Evolutionary conservation across 2,797 vertebrate species (phyloP).

Genomic region (Chloroceryle amazona): DNA sequence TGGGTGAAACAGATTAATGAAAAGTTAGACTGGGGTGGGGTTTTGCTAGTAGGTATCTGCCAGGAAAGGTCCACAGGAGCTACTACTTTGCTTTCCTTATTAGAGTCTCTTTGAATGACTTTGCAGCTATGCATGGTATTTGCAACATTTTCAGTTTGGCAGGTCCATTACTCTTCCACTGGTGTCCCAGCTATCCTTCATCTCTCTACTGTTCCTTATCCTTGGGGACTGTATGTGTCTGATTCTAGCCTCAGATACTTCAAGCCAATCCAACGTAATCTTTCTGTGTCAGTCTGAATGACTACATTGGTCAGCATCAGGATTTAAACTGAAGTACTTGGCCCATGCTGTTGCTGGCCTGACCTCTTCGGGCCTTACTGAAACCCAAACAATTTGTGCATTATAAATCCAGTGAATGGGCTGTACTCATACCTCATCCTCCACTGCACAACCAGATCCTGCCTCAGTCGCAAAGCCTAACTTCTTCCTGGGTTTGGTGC

Average conservation of each 20-base stretch:
- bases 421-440: constrained; percentile 25
- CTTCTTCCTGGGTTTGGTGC: not conserved
- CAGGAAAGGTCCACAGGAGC: not conserved
- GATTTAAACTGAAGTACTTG: constrained; percentile 54
- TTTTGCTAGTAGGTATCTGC: not conserved
- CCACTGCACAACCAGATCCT: not conserved
- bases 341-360: not conserved
- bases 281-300: constrained; percentile 27
- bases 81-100: not conserved
- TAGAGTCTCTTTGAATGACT: not conserved
- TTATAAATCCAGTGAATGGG: constrained; percentile 40
- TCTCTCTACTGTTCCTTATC: not conserved
- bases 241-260: constrained; percentile 26
- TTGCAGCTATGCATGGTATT: not conserved
- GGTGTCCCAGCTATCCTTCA: not conserved
- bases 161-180: not conserved
- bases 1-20: not conserved
- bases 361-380: constrained; percentile 17
- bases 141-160: not conserved
- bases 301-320: not conserved
- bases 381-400: constrained; percentile 59
- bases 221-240: not conserved
- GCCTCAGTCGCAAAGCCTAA: not conserved
- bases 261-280: constrained; percentile 10
- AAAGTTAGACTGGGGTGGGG: not conserved